phyloP scores from a whole-genome alignment of 1,140 invertebrate genomes.

The Lasaia peninsularis region DNA sequence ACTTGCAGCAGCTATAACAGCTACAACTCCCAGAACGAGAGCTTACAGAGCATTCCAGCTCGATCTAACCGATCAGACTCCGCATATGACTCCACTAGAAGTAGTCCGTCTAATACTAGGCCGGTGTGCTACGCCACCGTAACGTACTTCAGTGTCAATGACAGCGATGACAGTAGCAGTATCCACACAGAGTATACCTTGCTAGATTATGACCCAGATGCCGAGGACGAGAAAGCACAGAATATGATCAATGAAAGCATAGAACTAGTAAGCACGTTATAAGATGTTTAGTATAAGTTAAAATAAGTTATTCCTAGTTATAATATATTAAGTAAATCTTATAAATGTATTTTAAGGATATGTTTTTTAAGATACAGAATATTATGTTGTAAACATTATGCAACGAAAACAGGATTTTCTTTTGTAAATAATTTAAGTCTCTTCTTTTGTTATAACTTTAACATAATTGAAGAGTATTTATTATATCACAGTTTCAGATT shows the following conservation, averaged over 20 bases:
- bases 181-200: conserved; percentile 63
- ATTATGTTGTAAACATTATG: background rate
- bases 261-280: conserved; percentile 62
- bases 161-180: conserved; percentile 65
- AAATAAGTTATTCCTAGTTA: background rate
- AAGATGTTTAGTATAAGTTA: conserved; percentile 22
- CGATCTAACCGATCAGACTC: conserved; percentile 48
- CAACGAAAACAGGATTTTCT: background rate
- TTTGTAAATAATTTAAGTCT: background rate
- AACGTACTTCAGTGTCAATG: conserved; percentile 64
- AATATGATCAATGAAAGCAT: conserved; percentile 65
- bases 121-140: conserved; percentile 56
- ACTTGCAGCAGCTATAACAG: conserved; percentile 48
- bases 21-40: conserved; percentile 18
- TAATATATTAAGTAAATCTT: background rate
- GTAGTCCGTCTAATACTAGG: conserved; percentile 42
- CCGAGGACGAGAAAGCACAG: conserved; percentile 53
- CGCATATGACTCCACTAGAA: conserved; percentile 55
- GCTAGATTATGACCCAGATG: conserved; percentile 49
- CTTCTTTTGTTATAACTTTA: too few species aligned
- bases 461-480: too few species aligned
- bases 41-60: conserved; percentile 12
- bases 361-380: background rate
- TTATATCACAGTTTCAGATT: too few species aligned
- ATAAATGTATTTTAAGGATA: background rate